phyloP scores from a whole-genome alignment of 2,113 vertebrate species.

The Pelecanoides urinatrix region DNA sequence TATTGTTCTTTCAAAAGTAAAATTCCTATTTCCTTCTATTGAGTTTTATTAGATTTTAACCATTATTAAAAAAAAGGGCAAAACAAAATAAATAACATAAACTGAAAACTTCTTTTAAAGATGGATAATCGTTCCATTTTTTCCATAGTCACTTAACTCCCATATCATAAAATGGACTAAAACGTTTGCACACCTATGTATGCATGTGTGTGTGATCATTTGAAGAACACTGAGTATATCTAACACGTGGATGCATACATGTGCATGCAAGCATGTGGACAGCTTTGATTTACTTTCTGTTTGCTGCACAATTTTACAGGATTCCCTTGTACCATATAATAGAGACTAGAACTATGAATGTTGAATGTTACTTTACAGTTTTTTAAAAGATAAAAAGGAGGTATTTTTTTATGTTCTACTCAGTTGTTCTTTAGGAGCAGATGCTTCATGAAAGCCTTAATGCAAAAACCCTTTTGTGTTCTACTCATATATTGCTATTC shows the following conservation, averaged over 20 bases:
- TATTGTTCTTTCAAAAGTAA: neutral
- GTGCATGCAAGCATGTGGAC: neutral
- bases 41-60: neutral
- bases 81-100: neutral
- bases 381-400: neutral
- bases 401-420: neutral
- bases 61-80: neutral
- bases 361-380: neutral
- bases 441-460: neutral
- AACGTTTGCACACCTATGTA: neutral
- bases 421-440: neutral
- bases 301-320: neutral
- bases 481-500: neutral
- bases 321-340: neutral
- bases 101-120: neutral
- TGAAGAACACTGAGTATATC: neutral
- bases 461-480: neutral
- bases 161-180: neutral
- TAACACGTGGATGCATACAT: neutral
- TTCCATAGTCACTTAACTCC: neutral
- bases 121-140: neutral
- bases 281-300: neutral
- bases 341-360: neutral
- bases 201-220: neutral
- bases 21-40: neutral